phyloP scores from a whole-genome alignment of 2,797 vertebrate genomes.

The Arnoldichthys spilopterus region DNA sequence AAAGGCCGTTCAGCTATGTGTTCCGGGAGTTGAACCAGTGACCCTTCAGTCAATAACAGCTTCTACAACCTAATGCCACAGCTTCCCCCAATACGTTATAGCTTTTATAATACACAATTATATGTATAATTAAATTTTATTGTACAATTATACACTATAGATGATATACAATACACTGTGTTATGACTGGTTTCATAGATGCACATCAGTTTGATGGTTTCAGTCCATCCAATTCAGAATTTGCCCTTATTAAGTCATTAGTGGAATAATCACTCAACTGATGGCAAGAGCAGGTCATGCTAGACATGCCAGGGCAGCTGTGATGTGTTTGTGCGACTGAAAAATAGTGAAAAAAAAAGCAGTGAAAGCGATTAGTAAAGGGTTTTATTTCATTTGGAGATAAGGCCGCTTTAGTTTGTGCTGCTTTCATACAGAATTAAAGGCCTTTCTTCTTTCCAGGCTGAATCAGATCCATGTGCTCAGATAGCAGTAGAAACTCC shows the following conservation, averaged over 20 bases:
- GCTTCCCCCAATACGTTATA: too few relatives aligned
- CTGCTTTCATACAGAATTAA: slow-evolving; percentile 22
- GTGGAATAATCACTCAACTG: not conserved
- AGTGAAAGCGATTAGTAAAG: not conserved
- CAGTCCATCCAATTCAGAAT: slow-evolving; percentile 12
- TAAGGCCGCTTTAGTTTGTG: slow-evolving; percentile 6
- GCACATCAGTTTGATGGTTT: not conserved
- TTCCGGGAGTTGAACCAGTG: too few relatives aligned
- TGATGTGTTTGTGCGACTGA: not conserved
- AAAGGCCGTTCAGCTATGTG: too few relatives aligned
- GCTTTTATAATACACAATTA: too few relatives aligned
- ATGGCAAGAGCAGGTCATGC: not conserved
- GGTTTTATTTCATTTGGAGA: not conserved
- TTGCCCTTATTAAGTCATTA: not conserved
- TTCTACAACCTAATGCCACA: too few relatives aligned
- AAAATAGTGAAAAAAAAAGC: not conserved
- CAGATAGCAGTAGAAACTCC: not conserved
- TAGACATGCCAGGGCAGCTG: not conserved
- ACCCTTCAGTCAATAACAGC: too few relatives aligned
- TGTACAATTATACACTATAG: not conserved
- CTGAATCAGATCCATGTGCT: slow-evolving; percentile 1
- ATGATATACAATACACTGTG: not conserved
- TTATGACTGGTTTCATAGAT: not conserved
- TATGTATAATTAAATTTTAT: too few relatives aligned
- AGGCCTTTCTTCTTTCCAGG: slow-evolving; percentile 14